These are phyloP conservation scores for Puntigrus tetrazona DNA, from an alignment of 2,113 vertebrate species.

Conservation along the genomic window DNA sequence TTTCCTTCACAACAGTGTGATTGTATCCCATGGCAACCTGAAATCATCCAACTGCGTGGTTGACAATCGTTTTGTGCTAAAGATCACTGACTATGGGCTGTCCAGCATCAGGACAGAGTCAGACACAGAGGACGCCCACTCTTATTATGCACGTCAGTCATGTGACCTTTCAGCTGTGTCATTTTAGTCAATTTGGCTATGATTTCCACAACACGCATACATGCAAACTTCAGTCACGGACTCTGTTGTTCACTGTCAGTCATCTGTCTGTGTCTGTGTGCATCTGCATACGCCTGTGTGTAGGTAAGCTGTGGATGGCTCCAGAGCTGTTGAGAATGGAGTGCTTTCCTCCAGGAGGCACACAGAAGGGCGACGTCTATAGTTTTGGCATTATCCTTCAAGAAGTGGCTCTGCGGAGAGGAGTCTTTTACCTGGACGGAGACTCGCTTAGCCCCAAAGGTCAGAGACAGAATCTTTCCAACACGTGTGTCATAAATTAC, in stretches of 20 bases:
- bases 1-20: constrained; percentile 89
- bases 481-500: not conserved
- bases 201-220: not conserved
- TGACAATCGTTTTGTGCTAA: constrained; percentile 93
- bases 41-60: constrained; percentile 97
- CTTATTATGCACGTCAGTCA: constrained; percentile 86
- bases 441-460: constrained; percentile 89
- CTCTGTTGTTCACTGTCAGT: constrained; percentile 15
- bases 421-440: constrained; percentile 86
- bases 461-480: constrained; percentile 56
- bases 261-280: constrained; percentile 1
- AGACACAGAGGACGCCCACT: constrained; percentile 77
- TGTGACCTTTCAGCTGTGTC: not conserved
- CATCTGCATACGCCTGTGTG: not conserved
- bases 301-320: constrained; percentile 90
- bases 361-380: constrained; percentile 90
- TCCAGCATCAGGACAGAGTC: constrained; percentile 79
- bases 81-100: constrained; percentile 93
- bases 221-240: not conserved
- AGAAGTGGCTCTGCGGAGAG: constrained; percentile 88
- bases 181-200: not conserved
- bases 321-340: constrained; percentile 87
- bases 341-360: constrained; percentile 72
- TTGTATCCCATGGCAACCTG: constrained; percentile 90
- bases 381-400: constrained; percentile 95